Conservation (phyloP, 2,113 vertebrate genomes). For the Pleuronectes platessa region DNA sequence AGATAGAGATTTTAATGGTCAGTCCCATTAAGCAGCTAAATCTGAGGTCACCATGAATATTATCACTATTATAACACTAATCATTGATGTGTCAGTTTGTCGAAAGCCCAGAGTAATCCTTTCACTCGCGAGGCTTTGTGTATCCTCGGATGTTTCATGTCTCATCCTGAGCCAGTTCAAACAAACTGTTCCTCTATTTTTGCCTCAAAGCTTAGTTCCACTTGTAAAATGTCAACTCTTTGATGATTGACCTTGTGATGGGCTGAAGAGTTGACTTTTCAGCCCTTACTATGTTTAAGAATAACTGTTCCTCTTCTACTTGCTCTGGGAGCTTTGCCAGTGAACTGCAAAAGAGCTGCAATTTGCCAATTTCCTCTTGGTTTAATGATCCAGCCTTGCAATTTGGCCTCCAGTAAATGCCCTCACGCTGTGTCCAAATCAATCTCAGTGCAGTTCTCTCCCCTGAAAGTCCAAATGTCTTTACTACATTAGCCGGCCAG, state of each 20-base stretch:
- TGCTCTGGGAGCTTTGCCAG: neutral
- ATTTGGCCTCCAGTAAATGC: constrained; percentile 17
- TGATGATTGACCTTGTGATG: constrained; percentile 35
- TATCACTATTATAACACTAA: constrained; percentile 32
- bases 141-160: constrained; percentile 32
- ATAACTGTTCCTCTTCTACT: constrained; percentile 3
- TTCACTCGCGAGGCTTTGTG: constrained; percentile 34
- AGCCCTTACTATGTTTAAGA: constrained; percentile 1
- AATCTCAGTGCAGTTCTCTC: neutral
- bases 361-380: constrained; percentile 2
- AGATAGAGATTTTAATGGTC: constrained; percentile 1
- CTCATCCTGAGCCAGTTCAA: constrained; percentile 5
- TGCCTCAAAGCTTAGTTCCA: constrained; percentile 38
- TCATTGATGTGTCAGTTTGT: constrained; percentile 42
- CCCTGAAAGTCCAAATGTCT: neutral
- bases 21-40: constrained; percentile 32
- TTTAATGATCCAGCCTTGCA: constrained; percentile 2
- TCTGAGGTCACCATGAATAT: constrained; percentile 36
- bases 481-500: neutral
- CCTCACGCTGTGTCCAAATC: constrained; percentile 16
- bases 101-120: constrained; percentile 41
- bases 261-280: constrained; percentile 11
- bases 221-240: constrained; percentile 58
- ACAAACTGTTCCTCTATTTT: constrained; percentile 38
- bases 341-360: constrained; percentile 21